Evolutionary conservation across 2,888 invertebrate species (phyloP).

Genomic region (Aphodius granarius): DNA sequence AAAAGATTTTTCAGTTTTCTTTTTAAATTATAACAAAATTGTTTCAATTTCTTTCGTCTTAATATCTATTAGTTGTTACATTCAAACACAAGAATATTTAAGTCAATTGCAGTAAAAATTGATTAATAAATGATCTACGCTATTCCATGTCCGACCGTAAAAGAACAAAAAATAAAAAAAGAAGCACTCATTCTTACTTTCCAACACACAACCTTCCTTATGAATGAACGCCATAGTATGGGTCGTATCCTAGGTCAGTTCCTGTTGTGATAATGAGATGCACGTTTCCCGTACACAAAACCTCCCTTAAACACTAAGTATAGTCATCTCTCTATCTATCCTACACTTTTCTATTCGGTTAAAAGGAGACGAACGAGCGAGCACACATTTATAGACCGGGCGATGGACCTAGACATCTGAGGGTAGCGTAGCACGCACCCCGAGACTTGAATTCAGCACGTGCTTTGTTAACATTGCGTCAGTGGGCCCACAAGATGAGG

Average conservation of each 20-base stretch:
- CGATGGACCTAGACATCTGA: not conserved
- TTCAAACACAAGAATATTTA: no score
- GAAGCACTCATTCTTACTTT: not conserved
- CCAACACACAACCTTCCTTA: not conserved
- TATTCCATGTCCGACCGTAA: no score
- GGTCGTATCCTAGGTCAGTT: not conserved
- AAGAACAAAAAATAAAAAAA: no score
- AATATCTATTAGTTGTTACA: no score
- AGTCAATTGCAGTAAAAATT: no score
- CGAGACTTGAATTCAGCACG: not conserved
- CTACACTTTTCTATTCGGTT: not conserved
- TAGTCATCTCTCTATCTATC: not conserved
- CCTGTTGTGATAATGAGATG: not conserved
- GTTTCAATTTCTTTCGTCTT: no score
- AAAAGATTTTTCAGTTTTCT: no score
- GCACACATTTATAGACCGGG: not conserved
- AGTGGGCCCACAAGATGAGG: not conserved
- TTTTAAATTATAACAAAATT: no score
- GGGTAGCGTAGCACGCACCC: not conserved
- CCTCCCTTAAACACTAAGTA: not conserved
- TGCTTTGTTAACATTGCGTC: not conserved
- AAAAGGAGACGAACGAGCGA: not conserved
- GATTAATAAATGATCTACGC: no score
- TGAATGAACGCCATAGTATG: not conserved
- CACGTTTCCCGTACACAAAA: not conserved